Evolutionary conservation across 2,113 vertebrate genomes (phyloP).

Genomic region (Leucoraja erinaceus): DNA sequence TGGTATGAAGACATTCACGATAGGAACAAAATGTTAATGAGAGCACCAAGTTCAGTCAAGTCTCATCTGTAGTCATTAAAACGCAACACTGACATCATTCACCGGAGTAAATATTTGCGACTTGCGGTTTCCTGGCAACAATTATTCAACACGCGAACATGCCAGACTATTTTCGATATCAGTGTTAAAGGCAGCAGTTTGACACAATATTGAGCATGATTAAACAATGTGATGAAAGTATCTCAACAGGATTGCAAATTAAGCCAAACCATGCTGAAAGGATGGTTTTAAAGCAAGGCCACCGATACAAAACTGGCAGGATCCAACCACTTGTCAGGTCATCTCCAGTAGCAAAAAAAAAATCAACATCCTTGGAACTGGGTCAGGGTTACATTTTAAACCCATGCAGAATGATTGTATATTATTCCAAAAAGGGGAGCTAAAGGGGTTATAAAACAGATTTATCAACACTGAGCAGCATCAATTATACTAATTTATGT

Average conservation of each 20-base stretch:
- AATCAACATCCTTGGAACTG: too few species aligned
- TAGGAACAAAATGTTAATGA: not conserved
- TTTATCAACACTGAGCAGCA: not conserved
- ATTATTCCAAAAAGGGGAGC: not conserved
- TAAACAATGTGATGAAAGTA: not conserved
- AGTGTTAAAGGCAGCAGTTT: conserved; percentile 3
- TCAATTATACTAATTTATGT: not conserved
- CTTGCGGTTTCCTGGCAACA: conserved; percentile 12
- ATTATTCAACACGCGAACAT: not conserved
- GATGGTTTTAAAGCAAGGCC: too few species aligned
- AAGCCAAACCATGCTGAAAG: not conserved
- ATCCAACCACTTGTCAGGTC: too few species aligned
- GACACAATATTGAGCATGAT: not conserved
- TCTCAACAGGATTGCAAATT: not conserved
- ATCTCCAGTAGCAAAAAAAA: too few species aligned
- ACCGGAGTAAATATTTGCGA: conserved; percentile 8
- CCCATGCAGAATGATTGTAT: not conserved
- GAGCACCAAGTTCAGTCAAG: not conserved
- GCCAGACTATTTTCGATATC: not conserved
- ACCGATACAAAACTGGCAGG: too few species aligned
- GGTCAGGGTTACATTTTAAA: too few species aligned
- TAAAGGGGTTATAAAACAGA: not conserved
- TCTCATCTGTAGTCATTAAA: not conserved
- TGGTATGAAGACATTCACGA: not conserved
- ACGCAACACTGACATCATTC: not conserved